Evolutionary conservation across 2,888 invertebrate genomes (phyloP).

Genomic region (Parascotia fuliginaria): DNA sequence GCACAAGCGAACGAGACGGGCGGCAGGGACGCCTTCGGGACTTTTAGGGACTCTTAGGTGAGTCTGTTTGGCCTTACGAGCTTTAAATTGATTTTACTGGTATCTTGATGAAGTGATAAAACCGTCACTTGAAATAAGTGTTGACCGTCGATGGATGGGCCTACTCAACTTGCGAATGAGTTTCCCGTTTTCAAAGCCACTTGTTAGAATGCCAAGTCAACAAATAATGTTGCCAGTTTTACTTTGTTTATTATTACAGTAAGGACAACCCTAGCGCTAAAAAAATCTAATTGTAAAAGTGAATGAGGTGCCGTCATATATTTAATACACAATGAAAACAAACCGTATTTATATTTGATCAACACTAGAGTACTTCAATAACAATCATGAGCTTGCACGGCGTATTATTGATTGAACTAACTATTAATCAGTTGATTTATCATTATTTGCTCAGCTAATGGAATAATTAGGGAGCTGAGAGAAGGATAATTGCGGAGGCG

Average conservation of each 20-base stretch:
- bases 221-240: conserved; percentile 9
- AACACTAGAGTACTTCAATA: conserved; percentile 22
- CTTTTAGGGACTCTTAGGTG: conserved; percentile 83
- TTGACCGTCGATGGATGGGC: conserved; percentile 40
- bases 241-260: conserved; percentile 10
- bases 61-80: conserved; percentile 72
- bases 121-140: conserved; percentile 54
- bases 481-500: conserved; percentile 63
- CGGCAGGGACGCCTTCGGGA: conserved; percentile 81
- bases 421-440: conserved; percentile 70
- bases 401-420: conserved; percentile 28
- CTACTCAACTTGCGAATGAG: conserved; percentile 20
- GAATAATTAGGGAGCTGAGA: conserved; percentile 71
- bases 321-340: conserved; percentile 2
- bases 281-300: conserved; percentile 62
- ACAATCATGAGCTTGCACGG: conserved; percentile 18
- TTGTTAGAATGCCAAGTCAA: conserved; percentile 27
- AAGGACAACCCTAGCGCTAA: conserved; percentile 56
- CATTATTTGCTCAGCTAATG: conserved; percentile 79
- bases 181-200: conserved; percentile 24
- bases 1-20: conserved; percentile 84
- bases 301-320: conserved; percentile 38
- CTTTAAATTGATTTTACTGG: conserved; percentile 79
- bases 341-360: conserved; percentile 8
- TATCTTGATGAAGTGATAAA: conserved; percentile 80